Conservation (phyloP, 2,113 vertebrate species). For the Pseudorectes ferrugineus region DNA sequence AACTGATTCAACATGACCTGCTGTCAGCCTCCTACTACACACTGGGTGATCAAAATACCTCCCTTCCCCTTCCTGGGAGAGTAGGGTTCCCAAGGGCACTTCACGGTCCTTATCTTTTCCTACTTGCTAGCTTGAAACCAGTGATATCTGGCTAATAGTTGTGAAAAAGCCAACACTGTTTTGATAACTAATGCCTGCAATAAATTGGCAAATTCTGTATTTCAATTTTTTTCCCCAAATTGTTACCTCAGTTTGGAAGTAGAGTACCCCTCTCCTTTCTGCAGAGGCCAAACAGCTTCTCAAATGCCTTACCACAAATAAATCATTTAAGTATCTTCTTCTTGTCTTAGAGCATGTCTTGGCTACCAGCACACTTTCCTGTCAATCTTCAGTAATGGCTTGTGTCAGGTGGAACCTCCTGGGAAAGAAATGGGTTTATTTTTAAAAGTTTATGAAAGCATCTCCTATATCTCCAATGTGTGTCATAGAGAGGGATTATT, state of each 20-base stretch:
- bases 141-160: background rate
- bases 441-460: conserved; percentile 71
- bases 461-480: conserved; percentile 53
- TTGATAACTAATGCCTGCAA: background rate
- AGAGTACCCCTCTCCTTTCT: background rate
- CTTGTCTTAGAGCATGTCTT: conserved; percentile 43
- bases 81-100: background rate
- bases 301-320: conserved; percentile 37
- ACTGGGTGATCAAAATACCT: background rate
- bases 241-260: background rate
- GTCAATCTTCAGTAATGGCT: conserved; percentile 71
- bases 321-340: conserved; percentile 64
- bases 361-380: conserved; percentile 61
- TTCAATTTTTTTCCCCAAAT: background rate
- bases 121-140: background rate
- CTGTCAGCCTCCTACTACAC: background rate
- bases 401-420: conserved; percentile 65
- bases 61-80: background rate
- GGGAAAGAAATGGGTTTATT: conserved; percentile 69
- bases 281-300: conserved; percentile 3
- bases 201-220: background rate
- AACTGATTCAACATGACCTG: conserved; percentile 35
- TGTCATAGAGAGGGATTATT: conserved; percentile 64
- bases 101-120: background rate
- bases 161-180: background rate